These are phyloP conservation scores for Halichoeres trimaculatus DNA, from an alignment of 2,113 vertebrate genomes.

Conservation along the genomic window DNA sequence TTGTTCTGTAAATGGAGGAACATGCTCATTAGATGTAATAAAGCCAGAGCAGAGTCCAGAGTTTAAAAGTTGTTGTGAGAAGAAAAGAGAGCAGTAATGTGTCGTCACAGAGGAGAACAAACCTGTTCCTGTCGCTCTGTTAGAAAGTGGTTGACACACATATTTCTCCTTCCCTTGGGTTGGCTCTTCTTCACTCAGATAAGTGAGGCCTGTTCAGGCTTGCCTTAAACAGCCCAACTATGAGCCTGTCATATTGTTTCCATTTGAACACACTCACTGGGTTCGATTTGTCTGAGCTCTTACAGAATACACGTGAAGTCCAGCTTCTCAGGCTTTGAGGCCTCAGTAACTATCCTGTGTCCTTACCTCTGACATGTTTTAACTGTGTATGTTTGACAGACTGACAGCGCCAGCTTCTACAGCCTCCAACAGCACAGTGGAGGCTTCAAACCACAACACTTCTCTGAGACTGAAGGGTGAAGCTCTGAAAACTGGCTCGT, in stretches of 20 bases:
- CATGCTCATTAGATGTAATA: not conserved
- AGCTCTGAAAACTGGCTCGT: not conserved
- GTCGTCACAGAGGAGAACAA: not conserved
- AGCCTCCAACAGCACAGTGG: not conserved
- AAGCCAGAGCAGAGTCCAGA: not conserved
- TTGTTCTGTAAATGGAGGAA: not conserved
- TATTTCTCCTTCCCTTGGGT: conserved; percentile 30
- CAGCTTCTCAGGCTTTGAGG: not conserved
- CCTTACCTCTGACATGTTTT: conserved; percentile 7
- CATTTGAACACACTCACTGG: conserved; percentile 18
- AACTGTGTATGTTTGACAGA: not conserved
- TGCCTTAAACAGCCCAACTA: conserved; percentile 42
- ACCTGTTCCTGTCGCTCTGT: conserved; percentile 17
- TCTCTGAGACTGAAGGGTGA: not conserved
- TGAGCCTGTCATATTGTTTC: conserved; percentile 38
- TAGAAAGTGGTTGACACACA: conserved; percentile 20
- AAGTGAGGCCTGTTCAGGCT: conserved; percentile 66
- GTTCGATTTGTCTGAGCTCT: not conserved
- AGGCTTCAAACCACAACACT: not conserved
- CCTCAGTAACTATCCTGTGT: not conserved
- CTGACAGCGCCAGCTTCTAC: conserved; percentile 4
- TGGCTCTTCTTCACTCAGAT: conserved; percentile 32
- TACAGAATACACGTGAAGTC: conserved; percentile 12
- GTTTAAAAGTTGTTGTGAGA: not conserved
- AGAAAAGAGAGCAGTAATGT: not conserved